These are phyloP conservation scores for Catostomus latipinnis DNA, from an alignment of 2,797 vertebrate species.

Conservation along the genomic window DNA sequence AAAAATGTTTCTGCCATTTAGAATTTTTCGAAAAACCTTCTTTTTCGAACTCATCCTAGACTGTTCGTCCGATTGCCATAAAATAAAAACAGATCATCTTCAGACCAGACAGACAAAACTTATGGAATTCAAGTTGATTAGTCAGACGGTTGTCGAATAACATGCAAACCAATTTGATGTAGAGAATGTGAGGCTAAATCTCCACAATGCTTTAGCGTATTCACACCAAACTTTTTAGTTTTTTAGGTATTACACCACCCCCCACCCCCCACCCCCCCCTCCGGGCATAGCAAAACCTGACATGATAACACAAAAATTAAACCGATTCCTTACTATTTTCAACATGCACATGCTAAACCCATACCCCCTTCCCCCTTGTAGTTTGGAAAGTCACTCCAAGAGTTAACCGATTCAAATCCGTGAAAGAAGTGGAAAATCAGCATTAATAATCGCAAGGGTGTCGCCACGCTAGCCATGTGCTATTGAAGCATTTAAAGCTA, in stretches of 20 bases:
- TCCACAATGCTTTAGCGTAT: too few species aligned
- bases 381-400: constrained; percentile 26
- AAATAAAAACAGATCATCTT: too few species aligned
- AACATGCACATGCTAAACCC: constrained; percentile 1
- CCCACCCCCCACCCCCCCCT: not conserved
- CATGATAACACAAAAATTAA: not conserved
- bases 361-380: not conserved
- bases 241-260: not conserved
- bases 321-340: not conserved
- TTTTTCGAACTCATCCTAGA: too few species aligned
- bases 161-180: too few species aligned
- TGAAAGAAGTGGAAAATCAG: constrained; percentile 42
- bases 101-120: too few species aligned
- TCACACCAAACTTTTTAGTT: too few species aligned
- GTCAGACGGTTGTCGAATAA: too few species aligned
- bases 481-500: constrained; percentile 49
- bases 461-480: constrained; percentile 16
- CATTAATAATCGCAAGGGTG: constrained; percentile 42
- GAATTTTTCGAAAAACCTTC: too few species aligned
- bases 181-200: too few species aligned
- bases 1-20: too few species aligned
- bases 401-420: constrained; percentile 40
- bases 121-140: too few species aligned
- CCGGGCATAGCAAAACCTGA: not conserved
- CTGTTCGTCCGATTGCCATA: too few species aligned